Base-by-base conservation (phyloP, 2,888 invertebrate genomes). In the Hymenopus coronatus region DNA sequence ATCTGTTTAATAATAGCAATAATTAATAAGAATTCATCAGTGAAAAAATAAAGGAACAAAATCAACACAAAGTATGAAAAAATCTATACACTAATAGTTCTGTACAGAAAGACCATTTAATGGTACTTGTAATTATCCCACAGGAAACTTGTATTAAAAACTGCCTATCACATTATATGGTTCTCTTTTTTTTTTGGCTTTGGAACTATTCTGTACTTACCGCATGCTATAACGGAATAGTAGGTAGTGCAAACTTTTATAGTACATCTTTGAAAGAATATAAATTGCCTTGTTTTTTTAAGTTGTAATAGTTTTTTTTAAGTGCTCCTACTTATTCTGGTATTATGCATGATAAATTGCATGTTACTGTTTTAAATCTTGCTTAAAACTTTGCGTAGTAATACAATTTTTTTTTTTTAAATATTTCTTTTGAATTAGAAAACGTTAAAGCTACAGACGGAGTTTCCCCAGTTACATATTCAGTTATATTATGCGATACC, bases 41-140 rank as follows among this genome's bases (percentile, higher is more conserved):
- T 91, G 91, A 91, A 91, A 91, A 91, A 91, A 91, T 91, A 91
- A 91, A 91, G 90, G 90, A 91, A 90, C 90, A 90, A 89, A 89
- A 89, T 87, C 82, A 90, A 90, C 87, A 90, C 89, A 89, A 87
- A 84, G 70, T 89, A 85, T 86, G 83, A 85, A 86, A 84, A 85
- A 89, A 86, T 83, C 83, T 83, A 87, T 89, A 81, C 4, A 28
- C 70, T 87, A 87, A 87, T 28, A 87, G 46, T 27, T 87, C 87
- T 89, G 85, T 85, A 89, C 87, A 88, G 54, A 84, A 88, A 88
- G 88, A 85, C 33, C 85, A 70, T 70, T 70, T 70, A 15, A 70
- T 70, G 54, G 54, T 70, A 70, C 54, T 70, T 70, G 54, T 70
- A 70, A 70, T 70, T 6, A 70, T 20, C 3, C 54, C 54, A 70